Evolutionary conservation across 2,888 invertebrate genomes (phyloP).

Genomic region (Latheticus oryzae): DNA sequence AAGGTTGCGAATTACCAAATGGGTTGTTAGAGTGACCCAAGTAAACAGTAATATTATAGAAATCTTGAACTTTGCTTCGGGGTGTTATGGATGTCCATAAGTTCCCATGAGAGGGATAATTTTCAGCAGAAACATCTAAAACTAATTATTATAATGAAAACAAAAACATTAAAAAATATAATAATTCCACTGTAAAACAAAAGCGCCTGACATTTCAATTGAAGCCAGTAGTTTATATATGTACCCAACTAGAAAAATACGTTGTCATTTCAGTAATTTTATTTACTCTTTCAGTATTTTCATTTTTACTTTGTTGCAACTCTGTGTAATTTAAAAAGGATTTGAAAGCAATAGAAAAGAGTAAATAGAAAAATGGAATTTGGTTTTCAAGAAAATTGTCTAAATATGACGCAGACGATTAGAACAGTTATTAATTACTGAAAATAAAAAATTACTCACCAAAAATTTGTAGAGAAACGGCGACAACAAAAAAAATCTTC

Average conservation of each 20-base stretch:
- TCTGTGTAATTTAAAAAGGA: no score
- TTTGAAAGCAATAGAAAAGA: no score
- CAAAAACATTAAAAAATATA: conserved; percentile 2
- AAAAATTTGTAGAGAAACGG: background rate
- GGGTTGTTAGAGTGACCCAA: conserved; percentile 61
- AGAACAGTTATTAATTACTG: no score
- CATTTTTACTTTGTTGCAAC: no score
- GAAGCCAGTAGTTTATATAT: conserved; percentile 5
- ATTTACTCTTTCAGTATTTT: conserved; percentile 19
- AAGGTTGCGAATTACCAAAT: conserved; percentile 60
- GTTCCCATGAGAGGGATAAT: conserved; percentile 8
- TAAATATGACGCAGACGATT: no score
- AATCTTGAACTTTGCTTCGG: conserved; percentile 20
- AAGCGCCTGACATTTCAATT: conserved; percentile 18
- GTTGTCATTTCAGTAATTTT: conserved; percentile 5
- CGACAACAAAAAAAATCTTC: background rate
- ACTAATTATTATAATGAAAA: no score
- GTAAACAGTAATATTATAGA: conserved; percentile 48
- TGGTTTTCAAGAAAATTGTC: no score
- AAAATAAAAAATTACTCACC: background rate
- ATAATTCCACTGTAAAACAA: conserved; percentile 1
- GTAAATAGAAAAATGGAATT: no score
- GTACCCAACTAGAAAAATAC: conserved; percentile 16
- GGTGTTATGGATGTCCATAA: conserved; percentile 31
- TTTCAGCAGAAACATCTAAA: conserved; percentile 4